phyloP scores from a whole-genome alignment of 2,888 invertebrate genomes.

The Sarcophaga variegata region DNA sequence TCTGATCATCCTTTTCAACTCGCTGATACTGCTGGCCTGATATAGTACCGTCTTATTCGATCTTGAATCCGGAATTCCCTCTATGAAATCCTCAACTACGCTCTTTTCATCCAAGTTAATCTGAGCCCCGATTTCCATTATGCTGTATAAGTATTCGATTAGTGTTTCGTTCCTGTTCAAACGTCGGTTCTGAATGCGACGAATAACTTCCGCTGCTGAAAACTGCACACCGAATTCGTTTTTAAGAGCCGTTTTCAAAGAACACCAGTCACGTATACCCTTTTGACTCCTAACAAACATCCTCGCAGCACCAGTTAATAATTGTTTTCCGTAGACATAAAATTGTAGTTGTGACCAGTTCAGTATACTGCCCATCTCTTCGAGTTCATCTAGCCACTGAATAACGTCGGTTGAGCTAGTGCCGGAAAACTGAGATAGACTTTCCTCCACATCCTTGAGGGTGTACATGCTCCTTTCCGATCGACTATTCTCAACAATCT shows the following conservation, averaged over 20 bases:
- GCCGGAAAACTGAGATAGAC: too few species aligned
- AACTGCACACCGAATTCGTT: not conserved
- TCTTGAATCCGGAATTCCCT: slow-evolving; percentile 5
- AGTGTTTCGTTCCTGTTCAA: too few species aligned
- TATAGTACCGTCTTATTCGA: not conserved
- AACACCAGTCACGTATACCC: slow-evolving; percentile 41
- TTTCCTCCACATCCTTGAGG: not conserved
- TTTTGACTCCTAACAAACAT: slow-evolving; percentile 48
- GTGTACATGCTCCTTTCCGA: slow-evolving; percentile 3
- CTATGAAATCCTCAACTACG: slow-evolving; percentile 14
- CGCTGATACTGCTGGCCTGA: too few species aligned
- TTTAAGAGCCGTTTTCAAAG: slow-evolving; percentile 21
- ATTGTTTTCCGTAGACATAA: slow-evolving; percentile 40
- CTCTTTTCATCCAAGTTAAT: slow-evolving; percentile 27
- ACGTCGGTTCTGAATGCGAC: not conserved
- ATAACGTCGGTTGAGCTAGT: too few species aligned
- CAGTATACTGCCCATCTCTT: too few species aligned
- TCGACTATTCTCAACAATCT: too few species aligned
- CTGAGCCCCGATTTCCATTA: too few species aligned
- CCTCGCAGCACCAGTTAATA: slow-evolving; percentile 54
- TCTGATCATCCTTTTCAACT: too few species aligned
- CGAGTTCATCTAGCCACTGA: too few species aligned
- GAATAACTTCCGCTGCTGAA: slow-evolving; percentile 51
- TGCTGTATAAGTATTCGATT: too few species aligned
- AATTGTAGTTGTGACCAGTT: slow-evolving; percentile 17